A percentile compares a stretch with the other conserved stretches of the same genome.
These are phyloP conservation scores for Enteromius argenteus DNA, from an alignment of 2,797 vertebrate genomes.

Conservation along the genomic window DNA sequence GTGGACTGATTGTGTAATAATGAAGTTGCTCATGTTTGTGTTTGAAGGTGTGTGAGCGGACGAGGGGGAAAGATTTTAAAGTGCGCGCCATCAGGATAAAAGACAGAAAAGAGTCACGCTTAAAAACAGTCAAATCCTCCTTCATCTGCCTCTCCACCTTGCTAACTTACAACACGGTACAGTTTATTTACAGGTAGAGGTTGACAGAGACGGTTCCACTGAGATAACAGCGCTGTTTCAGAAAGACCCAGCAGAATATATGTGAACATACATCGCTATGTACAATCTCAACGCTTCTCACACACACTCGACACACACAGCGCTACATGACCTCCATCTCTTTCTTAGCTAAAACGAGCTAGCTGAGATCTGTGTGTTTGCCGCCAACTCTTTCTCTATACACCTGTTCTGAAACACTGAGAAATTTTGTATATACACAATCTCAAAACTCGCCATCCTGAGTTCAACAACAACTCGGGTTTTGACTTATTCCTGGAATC, in stretches of 20 bases:
- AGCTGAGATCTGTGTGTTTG: slow-evolving; percentile 26
- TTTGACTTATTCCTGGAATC: slow-evolving; percentile 27
- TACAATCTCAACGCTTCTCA: slow-evolving; percentile 75
- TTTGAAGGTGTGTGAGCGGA: slow-evolving; percentile 35
- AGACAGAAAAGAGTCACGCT: slow-evolving; percentile 62
- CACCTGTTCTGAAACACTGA: slow-evolving; percentile 75
- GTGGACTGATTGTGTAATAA: slow-evolving; percentile 19
- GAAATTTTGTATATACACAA: slow-evolving; percentile 76
- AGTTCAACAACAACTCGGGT: slow-evolving; percentile 63
- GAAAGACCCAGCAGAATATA: slow-evolving; percentile 76
- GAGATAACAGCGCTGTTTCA: slow-evolving; percentile 81
- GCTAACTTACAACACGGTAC: slow-evolving; percentile 70
- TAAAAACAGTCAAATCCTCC: slow-evolving; percentile 75
- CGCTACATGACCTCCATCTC: slow-evolving; percentile 37
- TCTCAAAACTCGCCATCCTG: slow-evolving; percentile 58
- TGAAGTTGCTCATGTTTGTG: slow-evolving; percentile 43
- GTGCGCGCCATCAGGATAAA: slow-evolving; percentile 76
- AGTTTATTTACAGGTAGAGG: slow-evolving; percentile 74
- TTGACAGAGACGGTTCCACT: slow-evolving; percentile 77
- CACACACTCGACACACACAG: slow-evolving; percentile 25
- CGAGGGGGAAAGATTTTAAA: slow-evolving; percentile 72
- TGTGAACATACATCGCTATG: slow-evolving; percentile 77
- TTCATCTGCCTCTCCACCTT: slow-evolving; percentile 69
- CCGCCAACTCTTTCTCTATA: slow-evolving; percentile 60
- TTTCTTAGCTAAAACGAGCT: slow-evolving; percentile 13